These are phyloP conservation scores for Boulengeromyrus knoepffleri DNA, from an alignment of 2,113 vertebrate species.

Conservation along the genomic window DNA sequence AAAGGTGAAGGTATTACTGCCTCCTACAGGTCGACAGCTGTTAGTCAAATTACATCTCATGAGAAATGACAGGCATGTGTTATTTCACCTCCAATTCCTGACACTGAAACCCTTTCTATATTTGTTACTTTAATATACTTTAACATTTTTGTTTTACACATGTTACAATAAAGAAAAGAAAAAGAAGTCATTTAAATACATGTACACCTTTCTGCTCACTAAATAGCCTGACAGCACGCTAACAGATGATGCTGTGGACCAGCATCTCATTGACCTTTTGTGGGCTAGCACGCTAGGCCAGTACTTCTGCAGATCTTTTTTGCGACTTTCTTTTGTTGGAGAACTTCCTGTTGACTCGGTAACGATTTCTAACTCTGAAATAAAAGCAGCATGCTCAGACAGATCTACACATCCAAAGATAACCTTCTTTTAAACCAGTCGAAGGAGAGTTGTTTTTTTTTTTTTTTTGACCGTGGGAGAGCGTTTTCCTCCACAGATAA, in stretches of 20 bases:
- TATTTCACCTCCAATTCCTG: background rate
- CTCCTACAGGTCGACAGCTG: background rate
- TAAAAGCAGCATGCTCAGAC: background rate
- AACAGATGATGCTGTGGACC: background rate
- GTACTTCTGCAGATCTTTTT: background rate
- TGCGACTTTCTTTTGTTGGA: background rate
- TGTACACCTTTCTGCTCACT: background rate
- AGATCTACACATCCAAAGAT: background rate
- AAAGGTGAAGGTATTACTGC: background rate
- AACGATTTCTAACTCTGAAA: background rate
- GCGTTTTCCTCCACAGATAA: background rate
- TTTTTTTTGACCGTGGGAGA: background rate
- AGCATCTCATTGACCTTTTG: background rate
- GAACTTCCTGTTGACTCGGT: background rate
- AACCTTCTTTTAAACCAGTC: background rate
- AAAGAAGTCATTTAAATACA: background rate
- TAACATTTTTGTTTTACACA: background rate
- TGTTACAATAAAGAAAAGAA: background rate
- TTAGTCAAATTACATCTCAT: background rate
- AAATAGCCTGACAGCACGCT: background rate
- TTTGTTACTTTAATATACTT: background rate
- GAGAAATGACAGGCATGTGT: background rate
- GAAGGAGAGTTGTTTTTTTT: background rate
- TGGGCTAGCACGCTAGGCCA: background rate
- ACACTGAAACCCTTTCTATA: background rate